Evolutionary conservation across 2,888 invertebrate species (phyloP), one percentile per base, ranked within the genome.

Genomic region (Apodemia hepburni): DNA sequence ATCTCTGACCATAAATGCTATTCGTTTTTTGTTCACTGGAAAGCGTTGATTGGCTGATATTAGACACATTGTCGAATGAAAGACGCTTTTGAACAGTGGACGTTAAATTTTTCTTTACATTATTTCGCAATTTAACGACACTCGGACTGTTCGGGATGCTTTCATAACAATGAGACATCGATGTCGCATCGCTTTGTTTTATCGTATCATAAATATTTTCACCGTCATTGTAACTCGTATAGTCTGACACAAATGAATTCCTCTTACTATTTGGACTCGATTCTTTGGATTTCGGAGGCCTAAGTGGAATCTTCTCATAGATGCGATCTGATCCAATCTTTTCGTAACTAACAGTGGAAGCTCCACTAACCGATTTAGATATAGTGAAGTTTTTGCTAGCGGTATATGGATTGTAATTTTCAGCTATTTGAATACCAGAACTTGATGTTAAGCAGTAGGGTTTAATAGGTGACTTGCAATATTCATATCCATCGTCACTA

Each of bases 201-300:
- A 94, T 94, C 0, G 93, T 93, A 67, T 93, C 94, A 70, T 94
- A 94, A 67, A 94, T 94, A 70, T 94, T 93, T 68, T 94, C 94
- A 22, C 84, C 89, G 45, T 90, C 91, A 67, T 87, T 90, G 70
- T 91, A 90, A 1, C 79, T 80, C 0, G 80, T 81, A 68, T 87
- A 88, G 64, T 90, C 90, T 0, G 87, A 78, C 3, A 82, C 78
- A 64, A 84, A 81, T 0, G 89, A 90, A 74, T 88, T 82, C 38
- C 88, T 77, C 64, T 81, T 83, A 68, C 85, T 85, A 70, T 77
- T 82, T 0, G 90, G 90, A 69, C 88, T 89, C 62, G 77, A 82
- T 61, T 85, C 81, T 70, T 88, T 87, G 0, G 84, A 84, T 69
- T 86, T 85, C 0, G 80, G 73, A 0, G 78, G 73, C 29, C 77